Conservation (phyloP, 1,140 invertebrate species). For the Diabrotica virgifera region DNA sequence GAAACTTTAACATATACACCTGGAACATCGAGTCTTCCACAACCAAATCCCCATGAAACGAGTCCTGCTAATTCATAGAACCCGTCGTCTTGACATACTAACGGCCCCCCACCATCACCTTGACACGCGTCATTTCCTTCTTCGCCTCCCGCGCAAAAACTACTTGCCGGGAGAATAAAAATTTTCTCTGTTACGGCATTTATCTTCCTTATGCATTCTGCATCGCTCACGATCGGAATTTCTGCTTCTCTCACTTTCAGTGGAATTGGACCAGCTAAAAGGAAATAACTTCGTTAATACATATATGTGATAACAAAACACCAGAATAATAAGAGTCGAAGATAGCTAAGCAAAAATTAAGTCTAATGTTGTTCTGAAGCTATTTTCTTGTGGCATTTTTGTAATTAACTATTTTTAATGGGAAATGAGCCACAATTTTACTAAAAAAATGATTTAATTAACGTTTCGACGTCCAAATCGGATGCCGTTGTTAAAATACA, state of each 20-base stretch:
- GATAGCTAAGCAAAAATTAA: too few species aligned
- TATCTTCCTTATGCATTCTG: constrained; percentile 87
- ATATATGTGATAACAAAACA: too few species aligned
- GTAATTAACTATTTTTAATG: too few species aligned
- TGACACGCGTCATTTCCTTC: constrained; percentile 91
- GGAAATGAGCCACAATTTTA: too few species aligned
- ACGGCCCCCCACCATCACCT: constrained; percentile 88
- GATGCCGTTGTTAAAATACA: too few species aligned
- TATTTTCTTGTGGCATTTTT: too few species aligned
- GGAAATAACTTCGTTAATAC: too few species aligned
- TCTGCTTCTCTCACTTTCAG: constrained; percentile 83
- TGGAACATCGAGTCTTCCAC: constrained; percentile 82
- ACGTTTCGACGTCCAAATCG: too few species aligned
- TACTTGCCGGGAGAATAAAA: constrained; percentile 86
- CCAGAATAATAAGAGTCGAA: too few species aligned
- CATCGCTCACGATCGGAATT: constrained; percentile 89
- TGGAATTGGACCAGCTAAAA: constrained; percentile 84
- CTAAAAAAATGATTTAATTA: too few species aligned
- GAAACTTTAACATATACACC: constrained; percentile 94
- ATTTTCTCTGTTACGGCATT: constrained; percentile 92
- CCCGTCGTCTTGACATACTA: constrained; percentile 89
- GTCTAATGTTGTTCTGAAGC: too few species aligned
- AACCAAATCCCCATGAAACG: constrained; percentile 91
- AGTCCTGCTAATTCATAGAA: constrained; percentile 88
- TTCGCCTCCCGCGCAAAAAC: constrained; percentile 91